Evolutionary conservation across 23 tunicate species (phyloP), one percentile per base, ranked within the genome.

Genomic region (Styela clava): DNA sequence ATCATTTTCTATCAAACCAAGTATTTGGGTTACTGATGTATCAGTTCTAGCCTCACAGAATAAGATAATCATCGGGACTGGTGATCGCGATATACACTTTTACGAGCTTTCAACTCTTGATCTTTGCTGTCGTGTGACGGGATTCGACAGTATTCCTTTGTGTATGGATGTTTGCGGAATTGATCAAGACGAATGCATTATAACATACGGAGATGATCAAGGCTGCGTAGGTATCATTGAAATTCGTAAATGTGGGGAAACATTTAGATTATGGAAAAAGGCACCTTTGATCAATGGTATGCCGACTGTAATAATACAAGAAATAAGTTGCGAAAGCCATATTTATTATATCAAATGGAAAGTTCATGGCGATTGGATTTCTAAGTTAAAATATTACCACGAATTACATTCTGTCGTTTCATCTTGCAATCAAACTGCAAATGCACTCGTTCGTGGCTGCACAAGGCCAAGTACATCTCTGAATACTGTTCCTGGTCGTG

Each of bases 291-390:
- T 85, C 27, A 85, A 82, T 52, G 86, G 88, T 24, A 81, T 85
- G 16, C 95, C 98, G 24, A 94, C 95, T 61, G 94, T 94, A 33
- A 62, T 86, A 26, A 76, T 94, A 72, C 86, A 82, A 61, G 98
- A 94, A 36, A 83, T 90, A 18, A 86, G 87, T 0, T 74, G 44
- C 33, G 90, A 86, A 2, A 32, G 69, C 22, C 80, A 76, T 2
- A 83, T 88, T 16, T 85, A 85, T 19, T 89, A 82, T 31, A 62
- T 88, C 28, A 83, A 83, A 61, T 94, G 98, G 98, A 94, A 94
- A 79, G 98, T 90, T 25, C 98, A 94, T 56, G 69, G 82, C 64
- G 98, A 94, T 68, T 94, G 98, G 98, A 84, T 94, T 19, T 86
- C 98, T 1, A 70, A 85, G 89, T 16, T 91, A 5, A 82, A 85